Evolutionary conservation across 2,888 invertebrate genomes (phyloP).

Genomic region (Pandemis cinnamomeana): DNA sequence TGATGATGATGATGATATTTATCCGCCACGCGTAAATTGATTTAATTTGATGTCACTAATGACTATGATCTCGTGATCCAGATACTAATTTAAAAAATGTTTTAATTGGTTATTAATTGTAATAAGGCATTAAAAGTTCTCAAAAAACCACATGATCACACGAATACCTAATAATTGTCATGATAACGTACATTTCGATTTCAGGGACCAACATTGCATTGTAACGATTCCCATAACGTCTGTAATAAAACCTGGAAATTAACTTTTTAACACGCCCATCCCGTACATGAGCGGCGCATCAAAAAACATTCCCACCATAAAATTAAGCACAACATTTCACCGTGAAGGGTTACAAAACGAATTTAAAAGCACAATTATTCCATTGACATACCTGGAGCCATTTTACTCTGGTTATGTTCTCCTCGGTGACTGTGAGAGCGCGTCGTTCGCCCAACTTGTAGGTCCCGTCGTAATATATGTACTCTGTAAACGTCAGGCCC

Average conservation of each 20-base stretch:
- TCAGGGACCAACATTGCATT: not conserved
- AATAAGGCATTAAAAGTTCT: not conserved
- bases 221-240: not conserved
- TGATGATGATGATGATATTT: too few species aligned
- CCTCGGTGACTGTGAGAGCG: constrained; percentile 88
- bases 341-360: not conserved
- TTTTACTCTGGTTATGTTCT: constrained; percentile 88
- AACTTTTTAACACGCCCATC: constrained; percentile 2
- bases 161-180: not conserved
- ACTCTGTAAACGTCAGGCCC: constrained; percentile 90
- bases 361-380: not conserved
- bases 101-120: not conserved
- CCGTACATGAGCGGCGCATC: constrained; percentile 1
- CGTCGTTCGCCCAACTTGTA: constrained; percentile 87
- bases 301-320: constrained; percentile 7
- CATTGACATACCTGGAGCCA: constrained; percentile 77
- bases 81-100: not conserved
- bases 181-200: not conserved
- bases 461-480: constrained; percentile 89
- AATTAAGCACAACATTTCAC: constrained; percentile 14
- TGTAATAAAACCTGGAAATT: constrained; percentile 12
- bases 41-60: too few species aligned
- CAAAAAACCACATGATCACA: not conserved
- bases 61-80: too few species aligned
- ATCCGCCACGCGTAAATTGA: too few species aligned